Conservation (phyloP, 1,140 invertebrate species). For the Euura lappo region DNA sequence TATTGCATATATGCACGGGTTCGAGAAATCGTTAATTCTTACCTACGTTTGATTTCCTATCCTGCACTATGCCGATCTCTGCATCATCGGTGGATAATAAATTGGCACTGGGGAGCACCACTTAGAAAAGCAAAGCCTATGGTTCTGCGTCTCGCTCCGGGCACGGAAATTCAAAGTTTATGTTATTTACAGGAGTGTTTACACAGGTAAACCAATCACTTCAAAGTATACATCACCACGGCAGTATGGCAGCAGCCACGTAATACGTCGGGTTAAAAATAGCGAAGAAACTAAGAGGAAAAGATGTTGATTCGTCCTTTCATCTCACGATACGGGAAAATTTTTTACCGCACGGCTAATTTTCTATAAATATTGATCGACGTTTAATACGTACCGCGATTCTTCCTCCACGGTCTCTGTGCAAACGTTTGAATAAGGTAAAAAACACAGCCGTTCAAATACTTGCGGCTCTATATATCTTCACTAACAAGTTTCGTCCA, state of each 20-base stretch:
- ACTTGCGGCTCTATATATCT: background rate
- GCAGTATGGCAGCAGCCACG: no score
- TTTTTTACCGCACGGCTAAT: no score
- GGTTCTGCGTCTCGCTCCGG: background rate
- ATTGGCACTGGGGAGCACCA: background rate
- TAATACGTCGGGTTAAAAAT: no score
- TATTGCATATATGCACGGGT: background rate
- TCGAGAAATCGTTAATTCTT: constrained; percentile 5
- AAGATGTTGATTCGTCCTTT: no score
- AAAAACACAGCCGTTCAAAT: no score
- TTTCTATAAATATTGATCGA: no score
- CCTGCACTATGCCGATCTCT: background rate
- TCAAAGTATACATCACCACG: no score
- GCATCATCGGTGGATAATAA: background rate
- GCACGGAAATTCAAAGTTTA: background rate
- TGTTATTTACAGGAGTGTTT: background rate
- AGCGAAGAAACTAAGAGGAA: no score
- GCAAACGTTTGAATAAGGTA: no score
- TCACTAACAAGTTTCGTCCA: background rate
- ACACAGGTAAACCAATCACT: background rate
- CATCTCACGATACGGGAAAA: no score
- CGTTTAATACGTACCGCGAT: no score
- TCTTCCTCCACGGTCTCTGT: no score
- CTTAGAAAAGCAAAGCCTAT: constrained; percentile 3
- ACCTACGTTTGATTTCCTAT: background rate